phyloP scores from a whole-genome alignment of 2,113 vertebrate genomes.

The Zingel zingel region DNA sequence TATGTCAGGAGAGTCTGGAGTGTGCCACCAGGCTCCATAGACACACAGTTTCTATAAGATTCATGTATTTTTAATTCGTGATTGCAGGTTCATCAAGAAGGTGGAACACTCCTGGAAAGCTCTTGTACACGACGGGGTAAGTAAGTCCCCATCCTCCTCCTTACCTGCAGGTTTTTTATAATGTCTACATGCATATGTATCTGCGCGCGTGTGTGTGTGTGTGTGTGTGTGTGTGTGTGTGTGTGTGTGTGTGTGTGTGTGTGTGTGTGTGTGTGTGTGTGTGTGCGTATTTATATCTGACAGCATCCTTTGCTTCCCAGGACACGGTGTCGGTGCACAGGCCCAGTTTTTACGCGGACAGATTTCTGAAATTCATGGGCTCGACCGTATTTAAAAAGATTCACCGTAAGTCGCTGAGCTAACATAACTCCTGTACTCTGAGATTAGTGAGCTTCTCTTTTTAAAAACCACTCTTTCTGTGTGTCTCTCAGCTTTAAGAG shows the following conservation, averaged over 20 bases:
- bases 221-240: not conserved
- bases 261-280: not conserved
- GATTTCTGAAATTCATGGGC: constrained; percentile 97
- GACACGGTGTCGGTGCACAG: constrained; percentile 96
- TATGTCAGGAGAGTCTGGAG: too few relatives aligned
- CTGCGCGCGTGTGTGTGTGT: not conserved
- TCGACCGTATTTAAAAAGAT: constrained; percentile 93
- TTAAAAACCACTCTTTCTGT: not conserved
- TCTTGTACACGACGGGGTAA: constrained; percentile 94
- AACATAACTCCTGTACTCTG: not conserved
- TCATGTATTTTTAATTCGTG: not conserved
- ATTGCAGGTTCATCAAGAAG: constrained; percentile 94
- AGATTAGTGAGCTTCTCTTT: not conserved
- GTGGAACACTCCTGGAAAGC: constrained; percentile 99
- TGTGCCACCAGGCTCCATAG: not conserved
- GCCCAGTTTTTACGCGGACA: constrained; percentile 94
- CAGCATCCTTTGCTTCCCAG: constrained; percentile 70
- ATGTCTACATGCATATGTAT: too few relatives aligned
- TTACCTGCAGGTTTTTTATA: not conserved
- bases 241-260: not conserved
- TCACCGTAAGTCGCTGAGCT: constrained; percentile 84
- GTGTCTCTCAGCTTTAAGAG: constrained; percentile 85
- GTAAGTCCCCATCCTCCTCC: constrained; percentile 31
- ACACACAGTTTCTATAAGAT: not conserved
- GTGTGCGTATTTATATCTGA: not conserved